Percentiles rank a stretch among this genome's conserved stretches.
Evolutionary conservation across 2,888 invertebrate species (phyloP).

Genomic region (Parochlus steinenii): DNA sequence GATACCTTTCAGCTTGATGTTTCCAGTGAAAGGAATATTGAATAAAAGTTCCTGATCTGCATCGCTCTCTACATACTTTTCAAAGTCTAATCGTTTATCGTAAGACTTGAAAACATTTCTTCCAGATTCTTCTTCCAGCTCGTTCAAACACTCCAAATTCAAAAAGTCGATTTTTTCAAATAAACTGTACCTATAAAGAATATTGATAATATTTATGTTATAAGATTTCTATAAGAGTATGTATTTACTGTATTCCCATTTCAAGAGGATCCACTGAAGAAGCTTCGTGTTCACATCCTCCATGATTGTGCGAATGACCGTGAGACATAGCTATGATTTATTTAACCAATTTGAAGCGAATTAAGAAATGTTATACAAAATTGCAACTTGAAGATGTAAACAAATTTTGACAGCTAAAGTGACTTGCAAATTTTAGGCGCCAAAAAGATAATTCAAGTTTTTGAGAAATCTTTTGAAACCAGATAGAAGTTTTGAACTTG

Average conservation of each 20-base stretch:
- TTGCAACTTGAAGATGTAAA: too few species aligned
- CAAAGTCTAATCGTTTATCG: slow-evolving; percentile 64
- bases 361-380: too few species aligned
- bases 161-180: slow-evolving; percentile 77
- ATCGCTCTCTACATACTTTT: slow-evolving; percentile 88
- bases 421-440: too few species aligned
- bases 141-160: slow-evolving; percentile 82
- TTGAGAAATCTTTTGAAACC: too few species aligned
- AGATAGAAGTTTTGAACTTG: too few species aligned
- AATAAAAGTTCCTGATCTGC: slow-evolving; percentile 89
- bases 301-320: slow-evolving; percentile 26
- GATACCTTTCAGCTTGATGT: slow-evolving; percentile 87
- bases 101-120: slow-evolving; percentile 83
- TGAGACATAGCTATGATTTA: slow-evolving; percentile 22
- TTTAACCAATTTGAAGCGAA: too few species aligned
- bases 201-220: slow-evolving; percentile 59
- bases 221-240: too few species aligned
- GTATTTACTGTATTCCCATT: slow-evolving; percentile 26
- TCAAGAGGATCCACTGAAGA: slow-evolving; percentile 24
- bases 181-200: slow-evolving; percentile 73
- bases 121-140: slow-evolving; percentile 70
- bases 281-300: slow-evolving; percentile 26
- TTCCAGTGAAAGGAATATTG: slow-evolving; percentile 93
- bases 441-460: too few species aligned
- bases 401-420: too few species aligned